These are phyloP conservation scores for Sinocyclocheilus anophthalmus DNA, from an alignment of 2,113 vertebrate species.

Conservation along the genomic window DNA sequence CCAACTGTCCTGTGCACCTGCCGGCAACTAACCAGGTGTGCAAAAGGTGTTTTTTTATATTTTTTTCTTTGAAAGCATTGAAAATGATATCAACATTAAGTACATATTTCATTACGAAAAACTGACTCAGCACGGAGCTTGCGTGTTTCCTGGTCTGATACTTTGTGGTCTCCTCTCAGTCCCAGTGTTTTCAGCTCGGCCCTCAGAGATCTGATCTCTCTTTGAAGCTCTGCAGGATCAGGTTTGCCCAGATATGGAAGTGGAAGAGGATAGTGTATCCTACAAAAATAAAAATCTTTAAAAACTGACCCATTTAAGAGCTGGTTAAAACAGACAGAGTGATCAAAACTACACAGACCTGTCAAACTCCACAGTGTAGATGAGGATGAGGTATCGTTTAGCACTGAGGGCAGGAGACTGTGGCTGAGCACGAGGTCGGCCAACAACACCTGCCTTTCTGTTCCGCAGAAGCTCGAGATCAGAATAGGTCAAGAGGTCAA, in stretches of 20 bases:
- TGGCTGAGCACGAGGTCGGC: conserved; percentile 71
- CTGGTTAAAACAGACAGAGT: not conserved
- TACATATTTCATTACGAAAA: not conserved
- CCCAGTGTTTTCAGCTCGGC: conserved; percentile 77
- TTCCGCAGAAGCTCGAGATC: conserved; percentile 88
- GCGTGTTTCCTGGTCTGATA: conserved; percentile 75
- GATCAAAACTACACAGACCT: conserved; percentile 70
- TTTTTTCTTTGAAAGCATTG: not conserved
- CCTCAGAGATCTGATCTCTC: conserved; percentile 81
- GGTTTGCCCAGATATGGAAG: conserved; percentile 86
- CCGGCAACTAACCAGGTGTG: not conserved
- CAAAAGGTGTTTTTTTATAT: not conserved
- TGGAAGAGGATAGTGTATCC: conserved; percentile 93
- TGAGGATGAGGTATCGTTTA: conserved; percentile 92
- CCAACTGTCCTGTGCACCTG: not conserved
- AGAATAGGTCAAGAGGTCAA: conserved; percentile 89
- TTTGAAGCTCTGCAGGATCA: conserved; percentile 83
- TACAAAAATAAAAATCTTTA: conserved; percentile 52
- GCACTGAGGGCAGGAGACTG: conserved; percentile 81
- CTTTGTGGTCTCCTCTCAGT: conserved; percentile 65
- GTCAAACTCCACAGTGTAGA: conserved; percentile 96
- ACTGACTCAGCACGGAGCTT: conserved; percentile 82
- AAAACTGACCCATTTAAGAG: not conserved
- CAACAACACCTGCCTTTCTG: conserved; percentile 78
- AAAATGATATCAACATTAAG: not conserved